Percentiles rank a stretch among this genome's conserved stretches.
Conservation (phyloP, 2,888 invertebrate genomes). For the Rutpela maculata region DNA sequence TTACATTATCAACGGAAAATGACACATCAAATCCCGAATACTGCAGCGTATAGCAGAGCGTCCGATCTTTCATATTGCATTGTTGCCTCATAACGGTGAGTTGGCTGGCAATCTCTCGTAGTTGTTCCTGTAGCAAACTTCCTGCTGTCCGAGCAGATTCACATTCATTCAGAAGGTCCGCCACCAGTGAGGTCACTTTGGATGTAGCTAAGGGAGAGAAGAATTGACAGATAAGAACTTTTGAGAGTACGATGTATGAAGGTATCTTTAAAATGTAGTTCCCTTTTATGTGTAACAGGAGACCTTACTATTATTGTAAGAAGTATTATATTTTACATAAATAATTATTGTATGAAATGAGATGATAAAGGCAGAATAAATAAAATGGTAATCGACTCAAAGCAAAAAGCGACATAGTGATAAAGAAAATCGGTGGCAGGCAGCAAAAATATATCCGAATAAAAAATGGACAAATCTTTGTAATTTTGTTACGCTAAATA, state of each 20-base stretch:
- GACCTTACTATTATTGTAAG: neutral
- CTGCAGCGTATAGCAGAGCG: slow-evolving; percentile 86
- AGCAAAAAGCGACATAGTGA: too few species aligned
- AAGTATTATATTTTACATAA: too few species aligned
- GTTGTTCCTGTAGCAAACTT: slow-evolving; percentile 77
- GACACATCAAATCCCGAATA: slow-evolving; percentile 82
- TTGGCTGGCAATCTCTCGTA: slow-evolving; percentile 78
- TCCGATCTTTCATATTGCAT: slow-evolving; percentile 82
- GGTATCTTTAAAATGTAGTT: too few species aligned
- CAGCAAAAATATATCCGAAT: too few species aligned
- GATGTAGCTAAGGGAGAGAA: slow-evolving; percentile 75
- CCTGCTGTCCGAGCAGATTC: slow-evolving; percentile 76
- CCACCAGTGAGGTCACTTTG: slow-evolving; percentile 77
- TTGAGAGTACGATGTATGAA: neutral
- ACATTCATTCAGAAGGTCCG: slow-evolving; percentile 77
- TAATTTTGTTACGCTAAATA: too few species aligned
- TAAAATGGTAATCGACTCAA: too few species aligned
- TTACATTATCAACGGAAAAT: slow-evolving; percentile 80
- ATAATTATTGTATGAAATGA: too few species aligned
- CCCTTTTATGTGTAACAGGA: too few species aligned
- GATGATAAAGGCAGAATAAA: too few species aligned
- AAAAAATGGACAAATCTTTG: too few species aligned
- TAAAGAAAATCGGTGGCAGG: too few species aligned
- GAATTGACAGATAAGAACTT: neutral
- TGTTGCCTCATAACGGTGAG: slow-evolving; percentile 79